Evolutionary conservation across 2,888 invertebrate genomes (phyloP), one percentile per base, ranked within the genome.

Genomic region (Polymixis lichenea): DNA sequence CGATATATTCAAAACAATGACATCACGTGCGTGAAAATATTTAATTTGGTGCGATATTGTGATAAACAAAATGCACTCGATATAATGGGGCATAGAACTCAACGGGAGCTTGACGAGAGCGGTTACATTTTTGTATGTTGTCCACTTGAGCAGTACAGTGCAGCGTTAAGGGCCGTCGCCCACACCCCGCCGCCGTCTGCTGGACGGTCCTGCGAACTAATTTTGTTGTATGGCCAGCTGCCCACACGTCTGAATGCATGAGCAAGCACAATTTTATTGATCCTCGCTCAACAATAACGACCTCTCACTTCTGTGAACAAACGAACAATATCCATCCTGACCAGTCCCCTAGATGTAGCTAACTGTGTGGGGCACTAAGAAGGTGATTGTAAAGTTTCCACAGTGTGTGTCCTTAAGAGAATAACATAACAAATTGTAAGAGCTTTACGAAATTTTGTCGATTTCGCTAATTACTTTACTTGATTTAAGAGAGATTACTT

Each of bases 1-100:
- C 65, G 74, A 80, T 82, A 75, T 73, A 77, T 84, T 80, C 80
- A 82, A 83, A 84, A 84, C 85, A 87, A 86, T 88, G 84, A 87
- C 85, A 85, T 87, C 86, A 88, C 68, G 61, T 53, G 64, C 49
- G n/a, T 69, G 60, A 56, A 72, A 73, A 77, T 74, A 78, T 78
- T 80, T 67, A 67, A 43, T 71, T 80, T 65, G 28, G 32, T 61
- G 17, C 15, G 56, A 51, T 56, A 61, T 74, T 15, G 67, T 66
- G 73, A 67, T 77, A 78, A 72, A 64, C 60, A 68, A 49, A 60
- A 68, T 69, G 75, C 73, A 80, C 43, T 72, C 17, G 64, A 66
- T 55, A 65, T 68, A 49, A 58, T 53, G 58, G 25, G 32, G 19
- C n/a, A 60, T 22, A 46, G 46, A 58, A 17, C 32, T 11, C 4